These are phyloP conservation scores for Erannis defoliaria DNA, from an alignment of 2,888 invertebrate species.

Conservation along the genomic window DNA sequence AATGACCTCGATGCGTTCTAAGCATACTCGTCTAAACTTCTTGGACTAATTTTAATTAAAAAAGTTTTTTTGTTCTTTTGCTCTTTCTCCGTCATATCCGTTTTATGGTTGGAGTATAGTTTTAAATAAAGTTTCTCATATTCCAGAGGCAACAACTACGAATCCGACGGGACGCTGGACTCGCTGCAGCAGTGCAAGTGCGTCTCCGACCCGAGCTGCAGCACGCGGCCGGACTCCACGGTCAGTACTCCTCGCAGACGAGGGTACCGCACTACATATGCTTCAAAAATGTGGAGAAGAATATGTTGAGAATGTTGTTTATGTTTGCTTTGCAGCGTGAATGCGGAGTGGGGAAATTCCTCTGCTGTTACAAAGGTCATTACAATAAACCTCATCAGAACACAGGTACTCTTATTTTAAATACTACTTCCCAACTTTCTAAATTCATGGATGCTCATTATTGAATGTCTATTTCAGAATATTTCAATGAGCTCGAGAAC, in stretches of 20 bases:
- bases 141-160: conserved; percentile 44
- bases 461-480: conserved; percentile 58
- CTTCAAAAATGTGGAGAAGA: not conserved
- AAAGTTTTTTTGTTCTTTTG: too few relatives aligned
- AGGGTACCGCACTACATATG: not conserved
- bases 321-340: conserved; percentile 81
- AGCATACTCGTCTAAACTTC: too few relatives aligned
- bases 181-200: conserved; percentile 73
- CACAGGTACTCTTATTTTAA: too few relatives aligned
- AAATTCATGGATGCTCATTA: not conserved
- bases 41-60: too few relatives aligned
- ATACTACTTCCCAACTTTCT: not conserved
- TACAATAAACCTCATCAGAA: conserved; percentile 47
- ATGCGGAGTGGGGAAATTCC: conserved; percentile 87
- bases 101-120: not conserved
- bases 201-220: conserved; percentile 63
- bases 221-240: conserved; percentile 55
- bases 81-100: too few relatives aligned
- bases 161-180: conserved; percentile 67
- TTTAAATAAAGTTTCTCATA: not conserved
- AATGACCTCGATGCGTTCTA: too few relatives aligned
- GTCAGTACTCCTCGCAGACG: conserved; percentile 46
- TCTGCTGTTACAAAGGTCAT: conserved; percentile 87
- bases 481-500: conserved; percentile 73
- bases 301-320: not conserved